A percentile compares a stretch with the other conserved stretches of the same genome.
phyloP scores from a whole-genome alignment of 2,113 vertebrate species.

The Ranitomeya variabilis region DNA sequence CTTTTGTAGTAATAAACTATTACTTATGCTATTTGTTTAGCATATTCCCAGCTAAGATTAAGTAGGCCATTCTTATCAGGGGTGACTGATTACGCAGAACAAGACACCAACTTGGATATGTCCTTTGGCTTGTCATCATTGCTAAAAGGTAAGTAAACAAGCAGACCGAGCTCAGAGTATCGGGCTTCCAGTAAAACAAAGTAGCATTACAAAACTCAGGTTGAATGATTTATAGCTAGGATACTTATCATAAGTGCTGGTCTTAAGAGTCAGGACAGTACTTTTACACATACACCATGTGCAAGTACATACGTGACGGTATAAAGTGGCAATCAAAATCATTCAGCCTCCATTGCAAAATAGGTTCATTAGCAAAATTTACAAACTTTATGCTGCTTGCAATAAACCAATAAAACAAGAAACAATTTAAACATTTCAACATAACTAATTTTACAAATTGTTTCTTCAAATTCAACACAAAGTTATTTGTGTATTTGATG shows the following conservation, averaged over 20 bases:
- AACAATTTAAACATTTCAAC: no score
- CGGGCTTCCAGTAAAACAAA: neutral
- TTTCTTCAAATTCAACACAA: no score
- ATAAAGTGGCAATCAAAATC: neutral
- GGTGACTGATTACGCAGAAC: neutral
- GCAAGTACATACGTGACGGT: neutral
- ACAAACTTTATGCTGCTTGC: no score
- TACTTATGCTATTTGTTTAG: no score
- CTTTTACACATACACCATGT: neutral
- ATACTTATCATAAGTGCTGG: neutral
- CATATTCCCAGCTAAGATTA: neutral
- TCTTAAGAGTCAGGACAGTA: neutral
- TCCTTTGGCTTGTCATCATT: neutral
- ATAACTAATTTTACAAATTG: no score
- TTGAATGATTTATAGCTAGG: neutral
- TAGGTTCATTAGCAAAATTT: no score
- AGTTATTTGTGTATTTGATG: no score
- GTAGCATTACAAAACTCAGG: neutral
- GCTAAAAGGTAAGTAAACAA: neutral
- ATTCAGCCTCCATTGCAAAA: no score
- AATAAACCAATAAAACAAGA: no score
- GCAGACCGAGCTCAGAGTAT: neutral
- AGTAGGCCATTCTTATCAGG: neutral
- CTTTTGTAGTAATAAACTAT: no score
- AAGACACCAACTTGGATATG: neutral